Percentiles rank a stretch among this genome's conserved stretches.
Evolutionary conservation across 92 coral and sea anemone genomes (phyloP).

Genomic region (Epizoanthus scotinus): DNA sequence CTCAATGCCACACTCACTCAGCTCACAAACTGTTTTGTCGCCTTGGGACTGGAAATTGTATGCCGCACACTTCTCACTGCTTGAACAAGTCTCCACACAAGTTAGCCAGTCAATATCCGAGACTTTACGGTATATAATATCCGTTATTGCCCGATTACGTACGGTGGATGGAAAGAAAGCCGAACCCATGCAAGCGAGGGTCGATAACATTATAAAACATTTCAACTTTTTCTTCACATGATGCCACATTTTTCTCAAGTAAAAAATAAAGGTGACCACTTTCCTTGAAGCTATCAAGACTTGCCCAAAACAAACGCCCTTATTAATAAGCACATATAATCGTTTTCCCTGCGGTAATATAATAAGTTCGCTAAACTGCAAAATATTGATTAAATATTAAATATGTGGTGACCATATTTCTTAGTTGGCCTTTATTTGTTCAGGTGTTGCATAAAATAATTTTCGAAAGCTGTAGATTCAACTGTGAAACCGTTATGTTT

Average conservation of each 20-base stretch:
- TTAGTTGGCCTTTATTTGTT: not conserved
- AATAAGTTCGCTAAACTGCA: not conserved
- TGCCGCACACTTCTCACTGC: not conserved
- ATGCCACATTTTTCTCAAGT: conserved; percentile 1
- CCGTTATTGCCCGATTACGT: conserved; percentile 9
- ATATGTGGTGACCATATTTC: not conserved
- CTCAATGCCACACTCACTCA: conserved; percentile 20
- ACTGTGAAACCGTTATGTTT: too few relatives aligned
- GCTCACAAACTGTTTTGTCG: not conserved
- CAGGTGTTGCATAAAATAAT: not conserved
- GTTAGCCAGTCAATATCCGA: conserved; percentile 23
- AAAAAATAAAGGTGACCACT: not conserved
- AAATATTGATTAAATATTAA: not conserved
- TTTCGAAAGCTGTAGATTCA: too few relatives aligned
- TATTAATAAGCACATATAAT: not conserved
- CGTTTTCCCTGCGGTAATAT: not conserved
- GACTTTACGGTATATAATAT: not conserved
- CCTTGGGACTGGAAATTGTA: not conserved
- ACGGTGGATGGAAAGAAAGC: not conserved
- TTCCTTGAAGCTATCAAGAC: not conserved
- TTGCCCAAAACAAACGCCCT: not conserved
- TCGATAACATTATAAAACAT: not conserved
- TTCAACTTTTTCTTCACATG: not conserved
- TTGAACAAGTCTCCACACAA: not conserved
- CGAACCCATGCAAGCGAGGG: not conserved